Evolutionary conservation across 1,140 invertebrate genomes (phyloP).

Genomic region (Drosophila nikananu): DNA sequence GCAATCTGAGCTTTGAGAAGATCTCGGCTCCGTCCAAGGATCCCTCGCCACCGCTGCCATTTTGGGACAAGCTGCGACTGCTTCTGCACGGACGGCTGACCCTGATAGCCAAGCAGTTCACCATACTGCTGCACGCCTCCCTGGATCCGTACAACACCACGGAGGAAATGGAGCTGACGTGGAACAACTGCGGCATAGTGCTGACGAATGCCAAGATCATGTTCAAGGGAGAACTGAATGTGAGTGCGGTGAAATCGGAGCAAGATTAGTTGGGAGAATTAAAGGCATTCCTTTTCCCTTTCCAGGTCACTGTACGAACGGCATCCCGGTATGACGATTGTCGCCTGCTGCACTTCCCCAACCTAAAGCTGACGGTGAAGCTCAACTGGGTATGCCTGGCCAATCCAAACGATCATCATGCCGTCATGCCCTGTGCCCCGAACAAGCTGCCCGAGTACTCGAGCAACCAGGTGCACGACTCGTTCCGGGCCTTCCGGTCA

Average conservation of each 20-base stretch:
- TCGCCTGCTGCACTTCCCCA: slow-evolving; percentile 95
- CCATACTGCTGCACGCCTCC: slow-evolving; percentile 96
- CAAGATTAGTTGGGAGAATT: neutral
- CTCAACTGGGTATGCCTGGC: slow-evolving; percentile 96
- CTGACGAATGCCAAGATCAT: slow-evolving; percentile 97
- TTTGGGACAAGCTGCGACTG: slow-evolving; percentile 98
- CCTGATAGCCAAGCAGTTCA: slow-evolving; percentile 93
- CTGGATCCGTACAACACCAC: slow-evolving; percentile 99
- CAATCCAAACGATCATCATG: slow-evolving; percentile 97
- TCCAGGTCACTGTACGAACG: slow-evolving; percentile 92
- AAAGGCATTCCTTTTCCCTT: neutral
- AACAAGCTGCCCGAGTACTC: slow-evolving; percentile 99
- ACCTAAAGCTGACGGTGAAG: slow-evolving; percentile 93
- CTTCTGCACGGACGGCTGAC: slow-evolving; percentile 97
- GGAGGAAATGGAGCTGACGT: slow-evolving; percentile 99
- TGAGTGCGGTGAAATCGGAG: slow-evolving; percentile 13
- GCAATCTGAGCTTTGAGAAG: slow-evolving; percentile 96
- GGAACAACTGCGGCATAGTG: slow-evolving; percentile 96
- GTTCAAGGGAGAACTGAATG: slow-evolving; percentile 93
- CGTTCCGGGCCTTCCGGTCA: slow-evolving; percentile 96
- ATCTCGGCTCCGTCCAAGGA: slow-evolving; percentile 95
- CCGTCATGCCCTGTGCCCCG: slow-evolving; percentile 98
- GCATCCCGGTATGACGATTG: slow-evolving; percentile 99
- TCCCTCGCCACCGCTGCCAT: slow-evolving; percentile 96
- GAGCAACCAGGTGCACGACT: slow-evolving; percentile 95